Evolutionary conservation across 2,797 vertebrate genomes (phyloP), one percentile per base, ranked within the genome.

Genomic region (Crossoptilon crossoptilon): DNA sequence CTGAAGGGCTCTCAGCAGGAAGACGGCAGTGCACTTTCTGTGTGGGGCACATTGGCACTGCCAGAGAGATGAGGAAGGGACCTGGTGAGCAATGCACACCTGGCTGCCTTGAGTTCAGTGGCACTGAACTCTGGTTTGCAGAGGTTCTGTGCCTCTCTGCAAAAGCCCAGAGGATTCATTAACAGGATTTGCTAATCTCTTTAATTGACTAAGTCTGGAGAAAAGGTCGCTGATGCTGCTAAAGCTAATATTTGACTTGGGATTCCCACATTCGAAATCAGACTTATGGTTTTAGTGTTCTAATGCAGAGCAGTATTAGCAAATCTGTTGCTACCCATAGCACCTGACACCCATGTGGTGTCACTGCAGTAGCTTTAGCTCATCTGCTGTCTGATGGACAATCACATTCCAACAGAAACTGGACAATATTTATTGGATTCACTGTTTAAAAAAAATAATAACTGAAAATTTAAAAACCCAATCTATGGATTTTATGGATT

Each of bases 111-210:
- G 4, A 51, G 44, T 23, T 51, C 49, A 51, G 24, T 15, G 49
- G 49, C 24, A 26, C 49, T 51, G 24, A 51, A 15, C 49, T 51
- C 49, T 15, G 49, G 49, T 51, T 51, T 27, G 49, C 24, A 26
- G 49, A 6, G 73, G 79, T 80, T 68, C 69, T 59, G 33, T 22
- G 33, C 17, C 23, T 37, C 2, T 33, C 11, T 74, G 31, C 33
- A 93, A 84, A 79, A 64, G 73, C 39, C 48, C 27, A 24, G 53
- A 82, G n/a, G 43, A 88, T 76, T 79, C 60, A 58, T 82, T 70
- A 73, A 88, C 2, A 26, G 14, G 51, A 67, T 84, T 79, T 90
- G 12, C 39, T 58, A 56, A 48, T 39, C 49, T 78, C 49, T 51
- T 33, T 83, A 87, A 72, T 2, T 66, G 62, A 64, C 10, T 26